Conservation (phyloP, 2,797 vertebrate genomes). For the Huso huso region DNA sequence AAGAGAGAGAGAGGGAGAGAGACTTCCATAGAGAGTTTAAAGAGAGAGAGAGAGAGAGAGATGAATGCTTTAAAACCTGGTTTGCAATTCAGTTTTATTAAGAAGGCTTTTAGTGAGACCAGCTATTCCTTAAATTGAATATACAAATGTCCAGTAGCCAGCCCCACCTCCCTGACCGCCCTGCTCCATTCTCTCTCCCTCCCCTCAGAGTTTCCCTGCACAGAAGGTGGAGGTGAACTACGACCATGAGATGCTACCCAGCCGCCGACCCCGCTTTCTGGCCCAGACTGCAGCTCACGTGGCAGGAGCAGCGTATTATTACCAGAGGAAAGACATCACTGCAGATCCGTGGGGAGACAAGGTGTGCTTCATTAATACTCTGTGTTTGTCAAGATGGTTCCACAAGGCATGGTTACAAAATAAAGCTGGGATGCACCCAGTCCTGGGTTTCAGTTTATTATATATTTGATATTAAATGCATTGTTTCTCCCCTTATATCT, state of each 20-base stretch:
- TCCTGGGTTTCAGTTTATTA: no score
- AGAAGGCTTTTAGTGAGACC: no score
- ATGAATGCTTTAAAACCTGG: no score
- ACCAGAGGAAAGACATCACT: slow-evolving; percentile 72
- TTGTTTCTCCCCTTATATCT: slow-evolving; percentile 45
- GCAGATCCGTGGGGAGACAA: slow-evolving; percentile 75
- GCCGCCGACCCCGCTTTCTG: slow-evolving; percentile 81
- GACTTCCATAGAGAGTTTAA: no score
- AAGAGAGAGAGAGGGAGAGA: no score
- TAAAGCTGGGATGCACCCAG: no score
- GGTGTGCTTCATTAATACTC: slow-evolving; percentile 47
- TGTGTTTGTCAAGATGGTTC: neutral
- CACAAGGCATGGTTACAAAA: no score
- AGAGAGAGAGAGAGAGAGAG: no score
- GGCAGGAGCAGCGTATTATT: slow-evolving; percentile 84
- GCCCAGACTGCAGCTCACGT: slow-evolving; percentile 90
- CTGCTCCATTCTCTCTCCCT: neutral
- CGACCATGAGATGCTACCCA: slow-evolving; percentile 88
- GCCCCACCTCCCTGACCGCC: neutral
- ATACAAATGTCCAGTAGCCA: no score
- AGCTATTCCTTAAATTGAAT: no score
- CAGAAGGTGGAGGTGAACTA: slow-evolving; percentile 68
- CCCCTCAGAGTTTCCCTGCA: slow-evolving; percentile 62
- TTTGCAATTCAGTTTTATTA: no score
- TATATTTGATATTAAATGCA: no score